A percentile compares a stretch with the other conserved stretches of the same genome.
Conservation (phyloP, 2,888 invertebrate species). For the Caenorhabditis doughertyi region DNA sequence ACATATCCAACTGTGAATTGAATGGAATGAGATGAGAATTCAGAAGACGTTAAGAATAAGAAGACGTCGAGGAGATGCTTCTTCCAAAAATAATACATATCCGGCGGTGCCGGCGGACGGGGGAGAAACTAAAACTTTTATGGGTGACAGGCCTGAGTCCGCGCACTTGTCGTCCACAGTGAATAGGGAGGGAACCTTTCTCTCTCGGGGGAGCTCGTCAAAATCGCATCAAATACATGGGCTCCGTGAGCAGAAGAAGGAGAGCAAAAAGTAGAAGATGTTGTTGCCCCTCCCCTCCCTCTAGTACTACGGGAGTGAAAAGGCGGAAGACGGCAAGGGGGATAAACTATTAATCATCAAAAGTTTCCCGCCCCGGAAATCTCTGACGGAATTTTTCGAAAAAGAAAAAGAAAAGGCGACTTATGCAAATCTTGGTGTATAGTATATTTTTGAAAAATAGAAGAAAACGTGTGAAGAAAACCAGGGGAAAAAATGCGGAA, state of each 20-base stretch:
- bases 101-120: background rate
- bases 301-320: constrained; percentile 15
- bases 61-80: background rate
- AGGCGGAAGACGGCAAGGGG: background rate
- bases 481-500: no score
- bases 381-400: constrained; percentile 13
- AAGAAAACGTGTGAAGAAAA: no score
- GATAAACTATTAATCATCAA: constrained; percentile 60
- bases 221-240: constrained; percentile 44
- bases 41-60: background rate
- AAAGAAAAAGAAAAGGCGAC: no score
- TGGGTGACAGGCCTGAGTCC: constrained; percentile 14
- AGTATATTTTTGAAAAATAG: no score
- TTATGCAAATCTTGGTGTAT: no score
- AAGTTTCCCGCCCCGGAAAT: constrained; percentile 26
- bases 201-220: constrained; percentile 56
- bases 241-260: background rate
- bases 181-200: constrained; percentile 32
- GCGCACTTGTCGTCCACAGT: constrained; percentile 40
- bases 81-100: constrained; percentile 4
- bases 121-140: constrained; percentile 1
- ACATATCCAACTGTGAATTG: constrained; percentile 28
- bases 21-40: constrained; percentile 1
- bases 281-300: constrained; percentile 13
- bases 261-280: constrained; percentile 7